phyloP scores from a whole-genome alignment of 1,140 invertebrate genomes.

The Sinonovacula constricta region DNA sequence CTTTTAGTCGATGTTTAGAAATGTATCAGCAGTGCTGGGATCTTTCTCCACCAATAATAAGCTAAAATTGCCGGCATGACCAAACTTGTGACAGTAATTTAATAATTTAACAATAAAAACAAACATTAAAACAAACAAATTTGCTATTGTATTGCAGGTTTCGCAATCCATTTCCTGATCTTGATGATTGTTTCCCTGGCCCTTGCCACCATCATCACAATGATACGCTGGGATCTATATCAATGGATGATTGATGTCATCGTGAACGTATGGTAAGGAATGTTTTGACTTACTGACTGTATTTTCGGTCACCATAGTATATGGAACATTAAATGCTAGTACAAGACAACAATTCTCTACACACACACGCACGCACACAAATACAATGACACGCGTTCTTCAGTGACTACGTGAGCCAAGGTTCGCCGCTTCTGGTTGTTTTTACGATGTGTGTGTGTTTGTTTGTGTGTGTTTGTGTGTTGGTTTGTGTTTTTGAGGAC shows the following conservation, averaged over 20 bases:
- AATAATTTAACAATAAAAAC: not conserved
- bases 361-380: too few relatives aligned
- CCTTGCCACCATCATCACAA: conserved; percentile 36
- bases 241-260: conserved; percentile 41
- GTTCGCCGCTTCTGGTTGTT: too few relatives aligned
- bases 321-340: not conserved
- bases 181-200: conserved; percentile 34
- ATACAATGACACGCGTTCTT: too few relatives aligned
- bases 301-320: not conserved
- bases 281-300: not conserved
- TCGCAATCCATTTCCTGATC: conserved; percentile 49
- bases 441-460: too few relatives aligned
- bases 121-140: not conserved
- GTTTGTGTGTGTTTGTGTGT: too few relatives aligned
- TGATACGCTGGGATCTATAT: conserved; percentile 29
- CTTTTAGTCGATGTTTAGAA: too few relatives aligned
- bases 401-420: too few relatives aligned
- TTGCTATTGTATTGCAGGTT: conserved; percentile 46
- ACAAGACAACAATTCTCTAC: too few relatives aligned
- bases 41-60: too few relatives aligned
- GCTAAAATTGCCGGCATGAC: too few relatives aligned
- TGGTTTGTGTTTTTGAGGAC: too few relatives aligned
- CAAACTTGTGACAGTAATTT: not conserved
- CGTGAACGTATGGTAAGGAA: conserved; percentile 44
- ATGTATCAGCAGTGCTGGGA: too few relatives aligned